A percentile compares a stretch with the other conserved stretches of the same genome.
Conservation (phyloP, 2,113 vertebrate genomes). For the Ginglymostoma cirratum region DNA sequence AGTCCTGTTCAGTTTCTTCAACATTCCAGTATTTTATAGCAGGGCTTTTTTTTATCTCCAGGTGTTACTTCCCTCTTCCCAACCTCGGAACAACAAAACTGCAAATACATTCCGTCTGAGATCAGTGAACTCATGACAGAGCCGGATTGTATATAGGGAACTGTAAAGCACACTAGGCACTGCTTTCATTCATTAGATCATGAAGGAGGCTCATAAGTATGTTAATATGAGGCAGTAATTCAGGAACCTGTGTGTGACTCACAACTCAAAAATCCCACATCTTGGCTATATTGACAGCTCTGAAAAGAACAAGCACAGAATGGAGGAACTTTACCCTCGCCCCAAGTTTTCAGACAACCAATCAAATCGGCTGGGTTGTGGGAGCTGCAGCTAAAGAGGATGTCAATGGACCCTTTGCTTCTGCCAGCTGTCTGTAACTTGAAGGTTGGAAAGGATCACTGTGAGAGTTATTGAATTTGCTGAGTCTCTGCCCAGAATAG, state of each 20-base stretch:
- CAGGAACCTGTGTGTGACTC: not conserved
- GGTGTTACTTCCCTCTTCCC: not conserved
- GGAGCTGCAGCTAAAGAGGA: not conserved
- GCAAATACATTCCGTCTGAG: not conserved
- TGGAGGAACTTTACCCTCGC: not conserved
- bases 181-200: not conserved
- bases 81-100: not conserved
- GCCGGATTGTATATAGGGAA: not conserved
- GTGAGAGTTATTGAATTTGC: not conserved
- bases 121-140: not conserved
- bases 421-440: not conserved
- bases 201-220: no score
- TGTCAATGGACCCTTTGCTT: not conserved
- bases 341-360: not conserved
- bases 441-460: not conserved
- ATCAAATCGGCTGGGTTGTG: not conserved
- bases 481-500: not conserved
- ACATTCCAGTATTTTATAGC: no score
- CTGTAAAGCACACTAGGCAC: not conserved
- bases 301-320: not conserved
- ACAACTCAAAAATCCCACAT: not conserved
- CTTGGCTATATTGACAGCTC: not conserved
- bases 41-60: no score
- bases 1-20: no score
- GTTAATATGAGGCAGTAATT: not conserved